Evolutionary conservation across 2,888 invertebrate genomes (phyloP), one percentile per base, ranked within the genome.

Genomic region (Eledona agricola): DNA sequence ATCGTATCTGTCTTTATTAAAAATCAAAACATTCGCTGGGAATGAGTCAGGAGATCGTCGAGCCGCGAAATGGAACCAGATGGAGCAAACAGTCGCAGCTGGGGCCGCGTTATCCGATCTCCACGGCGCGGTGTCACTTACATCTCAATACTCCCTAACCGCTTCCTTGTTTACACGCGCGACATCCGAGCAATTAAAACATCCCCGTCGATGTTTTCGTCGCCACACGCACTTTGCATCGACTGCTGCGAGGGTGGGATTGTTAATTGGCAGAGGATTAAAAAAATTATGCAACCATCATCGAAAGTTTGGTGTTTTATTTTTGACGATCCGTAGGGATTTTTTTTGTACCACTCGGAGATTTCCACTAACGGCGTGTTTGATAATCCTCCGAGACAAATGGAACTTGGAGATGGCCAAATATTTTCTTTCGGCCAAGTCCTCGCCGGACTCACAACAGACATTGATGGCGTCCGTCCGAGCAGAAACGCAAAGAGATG

Each of bases 11-110:
- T 59, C 61, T 63, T 63, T 65, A 68, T 67, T 65, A 65, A 66
- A 66, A 68, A 67, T 65, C 63, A 70, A 67, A 70, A 69, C 66
- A 66, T 63, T 63, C 55, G 60, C 53, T 50, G 53, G 57, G 22
- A 55, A 58, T 59, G 59, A 59, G 58, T 59, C 62, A 63, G 62
- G 58, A 62, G 62, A 63, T 57, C 71, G 71, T 62, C 71, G 67
- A 72, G 66, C 72, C 73, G 73, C 71, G 72, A 74, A 73, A 71
- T 72, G 66, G 69, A 64, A 71, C 72, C 74, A 74, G 73, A 73
- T 74, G 73, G 71, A 73, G 71, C 70, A 74, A 74, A 74, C 72
- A 70, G 67, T 64, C 68, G 65, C 71, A 72, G 72, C 70, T 73
- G 73, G 68, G 67, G 34, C 53, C 34, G 23, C 38, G 54, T 43